A percentile compares a stretch with the other conserved stretches of the same genome.
Conservation (phyloP, 1,140 invertebrate genomes). For the Orius laevigatus region DNA sequence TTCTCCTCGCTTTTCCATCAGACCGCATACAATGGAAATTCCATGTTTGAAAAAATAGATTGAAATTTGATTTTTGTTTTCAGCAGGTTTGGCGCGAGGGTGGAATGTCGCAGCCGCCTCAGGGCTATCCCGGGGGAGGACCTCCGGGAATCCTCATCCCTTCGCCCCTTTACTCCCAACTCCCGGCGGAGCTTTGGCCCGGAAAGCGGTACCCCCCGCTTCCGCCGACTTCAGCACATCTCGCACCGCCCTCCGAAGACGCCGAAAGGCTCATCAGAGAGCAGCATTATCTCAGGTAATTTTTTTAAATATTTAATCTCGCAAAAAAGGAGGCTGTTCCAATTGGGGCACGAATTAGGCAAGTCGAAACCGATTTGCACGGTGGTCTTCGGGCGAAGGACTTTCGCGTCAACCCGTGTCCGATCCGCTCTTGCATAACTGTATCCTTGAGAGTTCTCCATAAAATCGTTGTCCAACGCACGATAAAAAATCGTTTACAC, state of each 20-base stretch:
- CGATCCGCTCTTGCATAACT: too few relatives aligned
- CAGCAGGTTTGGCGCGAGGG: conserved; percentile 8
- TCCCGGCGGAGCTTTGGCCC: conserved; percentile 12
- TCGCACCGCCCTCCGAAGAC: not conserved
- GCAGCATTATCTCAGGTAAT: not conserved
- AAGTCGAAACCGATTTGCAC: too few relatives aligned
- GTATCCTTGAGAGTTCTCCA: too few relatives aligned
- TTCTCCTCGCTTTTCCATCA: too few relatives aligned
- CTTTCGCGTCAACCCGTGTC: too few relatives aligned
- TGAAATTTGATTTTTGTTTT: not conserved
- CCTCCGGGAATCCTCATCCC: conserved; percentile 8
- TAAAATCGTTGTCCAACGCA: too few relatives aligned
- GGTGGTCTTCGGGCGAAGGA: too few relatives aligned
- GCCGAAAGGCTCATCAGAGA: conserved; percentile 5
- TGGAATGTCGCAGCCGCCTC: conserved; percentile 10
- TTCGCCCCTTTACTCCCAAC: conserved; percentile 9
- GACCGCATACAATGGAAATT: too few relatives aligned
- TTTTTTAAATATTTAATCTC: too few relatives aligned
- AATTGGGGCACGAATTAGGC: not conserved
- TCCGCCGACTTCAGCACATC: not conserved
- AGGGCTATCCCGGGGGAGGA: conserved; percentile 1
- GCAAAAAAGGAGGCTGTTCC: not conserved
- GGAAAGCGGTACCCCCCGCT: conserved; percentile 4
- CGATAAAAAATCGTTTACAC: too few relatives aligned
- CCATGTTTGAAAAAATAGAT: too few relatives aligned